A percentile compares a stretch with the other conserved stretches of the same genome.
These are phyloP conservation scores for Acanthisitta chloris DNA, from an alignment of 2,113 vertebrate species.

Conservation along the genomic window DNA sequence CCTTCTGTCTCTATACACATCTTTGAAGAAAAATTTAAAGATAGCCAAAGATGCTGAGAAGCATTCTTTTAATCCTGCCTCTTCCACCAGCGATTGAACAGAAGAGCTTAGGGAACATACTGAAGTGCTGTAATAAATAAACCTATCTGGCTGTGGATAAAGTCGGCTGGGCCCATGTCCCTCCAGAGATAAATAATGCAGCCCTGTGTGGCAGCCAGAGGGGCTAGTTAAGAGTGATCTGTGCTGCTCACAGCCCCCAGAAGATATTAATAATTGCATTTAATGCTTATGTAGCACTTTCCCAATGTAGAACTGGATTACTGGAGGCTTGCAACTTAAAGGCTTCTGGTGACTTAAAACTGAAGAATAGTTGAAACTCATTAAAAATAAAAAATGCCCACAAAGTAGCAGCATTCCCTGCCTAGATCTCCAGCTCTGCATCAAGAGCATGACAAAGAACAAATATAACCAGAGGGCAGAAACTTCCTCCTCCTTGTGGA, in stretches of 20 bases:
- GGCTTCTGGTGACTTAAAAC: background rate
- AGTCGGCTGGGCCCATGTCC: background rate
- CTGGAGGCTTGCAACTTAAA: background rate
- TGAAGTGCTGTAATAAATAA: constrained; percentile 26
- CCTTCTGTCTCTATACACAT: background rate
- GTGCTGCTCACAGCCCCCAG: background rate
- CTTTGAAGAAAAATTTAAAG: constrained; percentile 11
- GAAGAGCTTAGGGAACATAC: background rate
- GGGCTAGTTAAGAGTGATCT: background rate
- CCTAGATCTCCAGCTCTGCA: background rate
- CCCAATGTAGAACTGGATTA: background rate
- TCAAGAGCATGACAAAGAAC: background rate
- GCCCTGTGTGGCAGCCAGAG: background rate
- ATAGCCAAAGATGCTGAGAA: background rate
- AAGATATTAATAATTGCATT: background rate
- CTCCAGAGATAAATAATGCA: background rate
- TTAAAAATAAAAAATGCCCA: background rate
- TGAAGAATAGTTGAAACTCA: background rate
- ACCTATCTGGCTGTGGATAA: background rate
- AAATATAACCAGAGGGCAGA: background rate
- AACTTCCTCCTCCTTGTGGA: background rate
- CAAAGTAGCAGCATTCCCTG: background rate
- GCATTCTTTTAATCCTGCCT: constrained; percentile 13
- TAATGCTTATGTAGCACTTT: constrained; percentile 28
- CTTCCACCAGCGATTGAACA: background rate